A percentile compares a stretch with the other conserved stretches of the same genome.
Evolutionary conservation across 1,140 invertebrate species (phyloP).

Genomic region (Neodiprion virginianus): DNA sequence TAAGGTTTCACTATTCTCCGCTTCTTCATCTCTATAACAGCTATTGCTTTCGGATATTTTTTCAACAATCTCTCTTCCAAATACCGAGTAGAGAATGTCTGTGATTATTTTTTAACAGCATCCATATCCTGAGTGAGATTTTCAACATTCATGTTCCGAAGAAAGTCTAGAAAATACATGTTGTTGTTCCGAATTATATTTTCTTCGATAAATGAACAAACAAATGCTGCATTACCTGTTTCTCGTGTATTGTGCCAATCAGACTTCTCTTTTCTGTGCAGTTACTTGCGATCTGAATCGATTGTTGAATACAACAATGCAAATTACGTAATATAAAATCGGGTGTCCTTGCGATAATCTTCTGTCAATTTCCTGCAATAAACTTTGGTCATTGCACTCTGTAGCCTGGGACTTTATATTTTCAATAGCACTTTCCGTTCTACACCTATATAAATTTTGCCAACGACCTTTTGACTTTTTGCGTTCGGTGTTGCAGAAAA

Average conservation of each 20-base stretch:
- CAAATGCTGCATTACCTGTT: neutral
- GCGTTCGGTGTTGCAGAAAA: neutral
- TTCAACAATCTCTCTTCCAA: constrained; percentile 4
- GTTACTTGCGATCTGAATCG: neutral
- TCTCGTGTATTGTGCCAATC: neutral
- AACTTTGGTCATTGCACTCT: neutral
- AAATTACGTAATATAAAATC: neutral
- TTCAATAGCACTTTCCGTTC: neutral
- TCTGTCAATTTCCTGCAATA: neutral
- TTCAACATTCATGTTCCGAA: neutral
- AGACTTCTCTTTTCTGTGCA: neutral
- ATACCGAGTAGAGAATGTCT: neutral
- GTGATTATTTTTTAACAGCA: neutral
- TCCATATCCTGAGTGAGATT: neutral
- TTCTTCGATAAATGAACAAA: constrained; percentile 3
- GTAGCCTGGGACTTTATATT: constrained; percentile 4
- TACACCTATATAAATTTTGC: neutral
- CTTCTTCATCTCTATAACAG: neutral
- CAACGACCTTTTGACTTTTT: neutral
- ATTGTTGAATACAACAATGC: neutral
- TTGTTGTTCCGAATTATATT: neutral
- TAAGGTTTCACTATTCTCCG: neutral
- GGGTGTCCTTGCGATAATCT: neutral
- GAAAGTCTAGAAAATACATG: neutral
- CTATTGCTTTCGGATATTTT: neutral